Conservation (phyloP, 2,797 vertebrate species). For the Hirundo rustica region DNA sequence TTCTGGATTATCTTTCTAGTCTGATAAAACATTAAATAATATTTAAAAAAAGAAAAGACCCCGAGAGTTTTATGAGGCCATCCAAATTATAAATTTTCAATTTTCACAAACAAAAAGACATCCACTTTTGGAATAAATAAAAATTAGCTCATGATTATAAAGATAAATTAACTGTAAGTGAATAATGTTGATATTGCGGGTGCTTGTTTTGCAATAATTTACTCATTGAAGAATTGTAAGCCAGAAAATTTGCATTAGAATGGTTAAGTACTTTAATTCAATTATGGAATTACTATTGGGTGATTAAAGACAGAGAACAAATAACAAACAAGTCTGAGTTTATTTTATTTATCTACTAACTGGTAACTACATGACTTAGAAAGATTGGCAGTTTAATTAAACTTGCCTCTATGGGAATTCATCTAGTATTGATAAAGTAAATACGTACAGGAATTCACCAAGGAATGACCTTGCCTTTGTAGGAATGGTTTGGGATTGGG, state of each 20-base stretch:
- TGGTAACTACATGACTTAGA: not conserved
- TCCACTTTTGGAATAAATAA: not conserved
- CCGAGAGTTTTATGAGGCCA: not conserved
- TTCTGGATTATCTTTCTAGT: not conserved
- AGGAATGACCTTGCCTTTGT: not conserved
- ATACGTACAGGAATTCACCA: not conserved
- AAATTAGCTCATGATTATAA: not conserved
- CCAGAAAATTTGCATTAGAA: constrained; percentile 33
- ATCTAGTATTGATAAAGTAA: not conserved
- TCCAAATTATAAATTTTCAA: not conserved
- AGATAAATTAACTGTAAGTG: not conserved
- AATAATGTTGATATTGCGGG: not conserved
- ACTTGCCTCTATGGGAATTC: not conserved
- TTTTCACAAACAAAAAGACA: not conserved
- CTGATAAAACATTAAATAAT: not conserved
- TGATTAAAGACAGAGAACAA: constrained; percentile 48
- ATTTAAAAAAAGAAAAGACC: not conserved
- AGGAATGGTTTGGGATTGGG: not conserved
- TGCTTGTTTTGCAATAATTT: not conserved
- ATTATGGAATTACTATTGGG: constrained; percentile 51
- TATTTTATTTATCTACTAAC: constrained; percentile 9
- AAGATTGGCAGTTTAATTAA: constrained; percentile 41
- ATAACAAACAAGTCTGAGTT: constrained; percentile 27
- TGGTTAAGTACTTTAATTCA: constrained; percentile 58
- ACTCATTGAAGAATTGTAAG: not conserved